Base-by-base conservation (phyloP, 1,140 invertebrate genomes). In the Musca vetustissima region DNA sequence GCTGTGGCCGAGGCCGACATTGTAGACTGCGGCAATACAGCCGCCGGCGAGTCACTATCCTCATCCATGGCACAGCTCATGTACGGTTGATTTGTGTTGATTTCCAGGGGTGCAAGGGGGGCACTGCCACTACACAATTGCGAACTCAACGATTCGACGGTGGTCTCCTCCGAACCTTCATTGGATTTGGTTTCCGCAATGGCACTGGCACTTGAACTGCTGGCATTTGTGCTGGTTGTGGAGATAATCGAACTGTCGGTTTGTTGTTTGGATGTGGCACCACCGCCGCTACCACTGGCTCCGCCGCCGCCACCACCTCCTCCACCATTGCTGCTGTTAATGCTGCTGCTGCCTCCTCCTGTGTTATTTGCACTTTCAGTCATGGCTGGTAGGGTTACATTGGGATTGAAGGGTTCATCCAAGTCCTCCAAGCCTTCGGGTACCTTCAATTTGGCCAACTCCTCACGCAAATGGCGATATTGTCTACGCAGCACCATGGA, bases 391-490 rank as follows among this genome's bases (percentile, higher is more conserved):
- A 81, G 28, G 2, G 75, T 75, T 24, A 79, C 76, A 73, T 87
- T 78, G 74, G 87, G 78, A 84, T 81, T 83, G 72, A 87, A 85
- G 13, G 89, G 88, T 70, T 88, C 87, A 70, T 87, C 88, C 69
- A 91, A 81, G 73, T 91, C 90, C 74, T 91, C 90, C 17, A 93
- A 82, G 4, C 90, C 90, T 52, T 87, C 83, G 4, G 92, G 92
- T 11, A 90, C 88, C 75, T 90, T 89, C 75, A 95, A 83, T 84
- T 93, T 93, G 22, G 89, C 87, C 70, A 94, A 83, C 83, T 93
- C 92, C 81, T 93, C 91, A 70, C 91, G 88, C 70, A 94, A 83
- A 74, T 91, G 88, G 70, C 89, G 89, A 81, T 92, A 94, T 79
- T 93, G 90, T 67, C 91, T 88, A 87, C 93, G 86, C 65, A 87